These are phyloP conservation scores for Rhagologus leucostigma DNA, from an alignment of 2,113 vertebrate species.

Conservation along the genomic window DNA sequence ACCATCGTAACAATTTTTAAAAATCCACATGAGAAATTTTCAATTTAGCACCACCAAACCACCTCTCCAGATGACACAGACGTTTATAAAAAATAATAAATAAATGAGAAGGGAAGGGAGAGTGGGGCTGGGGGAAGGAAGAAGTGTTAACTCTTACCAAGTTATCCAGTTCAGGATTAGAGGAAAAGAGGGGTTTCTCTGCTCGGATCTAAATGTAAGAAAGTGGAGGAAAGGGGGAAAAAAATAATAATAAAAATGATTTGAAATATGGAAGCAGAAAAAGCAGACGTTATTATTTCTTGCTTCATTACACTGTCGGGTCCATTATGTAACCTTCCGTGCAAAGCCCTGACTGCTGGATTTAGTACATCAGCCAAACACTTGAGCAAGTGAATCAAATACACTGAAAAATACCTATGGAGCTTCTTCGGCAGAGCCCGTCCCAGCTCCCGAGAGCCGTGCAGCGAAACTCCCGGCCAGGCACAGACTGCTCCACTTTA, in stretches of 20 bases:
- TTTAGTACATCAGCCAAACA: constrained; percentile 40
- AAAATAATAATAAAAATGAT: constrained; percentile 39
- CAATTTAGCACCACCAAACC: not conserved
- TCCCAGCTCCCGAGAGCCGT: not conserved
- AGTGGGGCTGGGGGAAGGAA: constrained; percentile 39
- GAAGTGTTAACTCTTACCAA: constrained; percentile 85
- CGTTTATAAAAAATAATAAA: not conserved
- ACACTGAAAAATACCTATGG: constrained; percentile 25
- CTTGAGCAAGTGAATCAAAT: constrained; percentile 51
- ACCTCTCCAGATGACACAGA: not conserved
- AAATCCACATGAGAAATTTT: not conserved
- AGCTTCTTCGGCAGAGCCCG: not conserved
- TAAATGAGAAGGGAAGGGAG: not conserved
- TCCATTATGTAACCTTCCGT: constrained; percentile 51
- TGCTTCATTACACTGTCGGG: constrained; percentile 58
- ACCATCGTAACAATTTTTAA: not conserved
- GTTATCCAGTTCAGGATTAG: constrained; percentile 99
- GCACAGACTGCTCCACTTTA: not conserved
- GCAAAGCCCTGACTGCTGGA: constrained; percentile 41
- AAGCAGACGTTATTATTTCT: constrained; percentile 51
- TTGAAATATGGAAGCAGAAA: constrained; percentile 61
- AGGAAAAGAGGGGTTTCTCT: constrained; percentile 99
- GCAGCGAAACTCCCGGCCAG: not conserved
- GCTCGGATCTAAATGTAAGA: constrained; percentile 89
- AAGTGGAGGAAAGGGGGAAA: not conserved